These are phyloP conservation scores for Macrophya annulata DNA, from an alignment of 2,888 invertebrate genomes.

Conservation along the genomic window DNA sequence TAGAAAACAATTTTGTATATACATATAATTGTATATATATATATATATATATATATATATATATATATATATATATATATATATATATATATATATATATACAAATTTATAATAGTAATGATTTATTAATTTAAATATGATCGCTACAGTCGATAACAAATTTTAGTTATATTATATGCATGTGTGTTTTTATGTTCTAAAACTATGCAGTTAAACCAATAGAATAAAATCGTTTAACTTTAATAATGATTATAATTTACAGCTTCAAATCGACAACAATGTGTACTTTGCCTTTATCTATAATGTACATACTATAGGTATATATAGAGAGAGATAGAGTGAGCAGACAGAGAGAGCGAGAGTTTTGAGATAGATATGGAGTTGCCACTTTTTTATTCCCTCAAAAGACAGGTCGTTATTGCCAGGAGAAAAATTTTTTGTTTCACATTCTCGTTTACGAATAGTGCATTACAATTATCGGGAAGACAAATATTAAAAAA, in stretches of 20 bases:
- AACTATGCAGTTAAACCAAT: conserved; percentile 52
- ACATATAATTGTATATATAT: conserved; percentile 64
- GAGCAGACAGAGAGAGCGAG: background rate
- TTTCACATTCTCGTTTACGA: background rate
- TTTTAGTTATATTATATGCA: conserved; percentile 53
- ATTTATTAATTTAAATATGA: conserved; percentile 65
- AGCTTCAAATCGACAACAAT: conserved; percentile 36
- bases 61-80: conserved; percentile 62
- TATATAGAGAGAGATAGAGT: background rate
- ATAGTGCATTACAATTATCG: conserved; percentile 6
- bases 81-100: conserved; percentile 65
- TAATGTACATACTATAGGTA: background rate
- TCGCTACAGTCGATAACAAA: conserved; percentile 68
- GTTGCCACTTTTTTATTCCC: conserved; percentile 39
- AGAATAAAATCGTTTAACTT: conserved; percentile 27
- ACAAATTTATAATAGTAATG: conserved; percentile 68
- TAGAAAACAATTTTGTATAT: conserved; percentile 47
- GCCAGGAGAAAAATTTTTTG: background rate
- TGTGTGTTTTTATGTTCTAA: conserved; percentile 35
- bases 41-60: conserved; percentile 63
- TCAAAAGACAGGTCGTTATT: conserved; percentile 8
- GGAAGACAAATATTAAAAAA: background rate
- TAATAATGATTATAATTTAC: conserved; percentile 40
- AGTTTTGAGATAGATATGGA: background rate
- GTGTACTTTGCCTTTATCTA: background rate